phyloP scores from a whole-genome alignment of 2,797 vertebrate species.

The Urosaurus nigricauda region DNA sequence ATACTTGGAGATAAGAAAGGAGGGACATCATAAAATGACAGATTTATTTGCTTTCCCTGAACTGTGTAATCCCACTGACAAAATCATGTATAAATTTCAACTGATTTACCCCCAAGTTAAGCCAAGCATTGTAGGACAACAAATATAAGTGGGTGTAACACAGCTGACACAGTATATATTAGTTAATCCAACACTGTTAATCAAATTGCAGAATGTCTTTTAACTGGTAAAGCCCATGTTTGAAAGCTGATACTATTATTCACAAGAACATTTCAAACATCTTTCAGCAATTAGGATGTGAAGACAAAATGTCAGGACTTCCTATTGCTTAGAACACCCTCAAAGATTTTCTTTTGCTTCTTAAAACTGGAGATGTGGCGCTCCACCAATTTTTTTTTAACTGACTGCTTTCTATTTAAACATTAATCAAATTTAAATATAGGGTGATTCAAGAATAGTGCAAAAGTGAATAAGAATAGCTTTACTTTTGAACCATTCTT shows the following conservation, averaged over 20 bases:
- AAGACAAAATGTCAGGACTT: neutral
- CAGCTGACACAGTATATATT: conserved; percentile 39
- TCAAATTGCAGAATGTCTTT: conserved; percentile 59
- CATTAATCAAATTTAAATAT: neutral
- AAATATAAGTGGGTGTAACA: conserved; percentile 43
- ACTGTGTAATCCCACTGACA: conserved; percentile 59
- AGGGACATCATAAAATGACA: conserved; percentile 39
- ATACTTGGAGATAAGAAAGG: conserved; percentile 32
- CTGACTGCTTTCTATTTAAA: neutral
- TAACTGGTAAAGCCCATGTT: conserved; percentile 54
- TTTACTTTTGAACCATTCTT: no score
- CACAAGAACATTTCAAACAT: conserved; percentile 35
- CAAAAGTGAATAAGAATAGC: no score
- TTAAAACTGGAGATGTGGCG: neutral
- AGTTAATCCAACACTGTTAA: conserved; percentile 64
- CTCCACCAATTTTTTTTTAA: neutral
- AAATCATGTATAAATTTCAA: conserved; percentile 50
- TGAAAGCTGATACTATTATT: conserved; percentile 51
- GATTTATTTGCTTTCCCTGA: conserved; percentile 44
- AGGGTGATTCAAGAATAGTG: neutral
- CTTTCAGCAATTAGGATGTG: conserved; percentile 27
- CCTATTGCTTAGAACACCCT: neutral
- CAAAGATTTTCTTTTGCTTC: conserved; percentile 6
- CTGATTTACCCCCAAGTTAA: conserved; percentile 34
- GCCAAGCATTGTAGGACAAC: conserved; percentile 57